A percentile compares a stretch with the other conserved stretches of the same genome.
Conservation (phyloP, 2,888 invertebrate genomes). For the Leptopilina syphax region DNA sequence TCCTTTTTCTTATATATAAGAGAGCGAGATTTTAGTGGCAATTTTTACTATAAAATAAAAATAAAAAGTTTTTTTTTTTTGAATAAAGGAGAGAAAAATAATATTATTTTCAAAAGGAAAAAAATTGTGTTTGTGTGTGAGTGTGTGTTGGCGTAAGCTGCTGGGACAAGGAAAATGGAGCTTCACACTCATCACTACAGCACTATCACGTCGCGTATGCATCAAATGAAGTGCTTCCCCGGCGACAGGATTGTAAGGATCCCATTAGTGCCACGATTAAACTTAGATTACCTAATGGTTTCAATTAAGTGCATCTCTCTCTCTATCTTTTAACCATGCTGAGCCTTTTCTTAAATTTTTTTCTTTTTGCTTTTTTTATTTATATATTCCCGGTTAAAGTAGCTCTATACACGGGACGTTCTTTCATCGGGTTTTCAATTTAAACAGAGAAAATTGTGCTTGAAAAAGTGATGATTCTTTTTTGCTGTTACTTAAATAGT, state of each 20-base stretch:
- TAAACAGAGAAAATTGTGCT: no score
- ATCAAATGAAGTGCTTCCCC: slow-evolving; percentile 75
- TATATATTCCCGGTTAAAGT: no score
- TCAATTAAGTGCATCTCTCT: slow-evolving; percentile 40
- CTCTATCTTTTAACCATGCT: slow-evolving; percentile 9
- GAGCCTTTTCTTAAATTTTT: background rate
- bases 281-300: slow-evolving; percentile 42
- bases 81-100: no score
- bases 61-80: no score
- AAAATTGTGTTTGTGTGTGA: slow-evolving; percentile 9
- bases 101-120: slow-evolving; percentile 3
- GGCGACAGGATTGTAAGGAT: slow-evolving; percentile 71
- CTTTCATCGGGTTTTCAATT: no score
- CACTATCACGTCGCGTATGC: slow-evolving; percentile 72
- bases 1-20: no score
- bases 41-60: no score
- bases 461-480: no score
- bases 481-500: background rate
- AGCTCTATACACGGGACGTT: no score
- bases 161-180: slow-evolving; percentile 66
- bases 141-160: slow-evolving; percentile 11
- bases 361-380: background rate
- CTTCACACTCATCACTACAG: slow-evolving; percentile 73
- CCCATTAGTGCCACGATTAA: slow-evolving; percentile 43
- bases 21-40: no score